phyloP scores from a whole-genome alignment of 1,140 invertebrate species.

The Ceratosolen fusciceps region DNA sequence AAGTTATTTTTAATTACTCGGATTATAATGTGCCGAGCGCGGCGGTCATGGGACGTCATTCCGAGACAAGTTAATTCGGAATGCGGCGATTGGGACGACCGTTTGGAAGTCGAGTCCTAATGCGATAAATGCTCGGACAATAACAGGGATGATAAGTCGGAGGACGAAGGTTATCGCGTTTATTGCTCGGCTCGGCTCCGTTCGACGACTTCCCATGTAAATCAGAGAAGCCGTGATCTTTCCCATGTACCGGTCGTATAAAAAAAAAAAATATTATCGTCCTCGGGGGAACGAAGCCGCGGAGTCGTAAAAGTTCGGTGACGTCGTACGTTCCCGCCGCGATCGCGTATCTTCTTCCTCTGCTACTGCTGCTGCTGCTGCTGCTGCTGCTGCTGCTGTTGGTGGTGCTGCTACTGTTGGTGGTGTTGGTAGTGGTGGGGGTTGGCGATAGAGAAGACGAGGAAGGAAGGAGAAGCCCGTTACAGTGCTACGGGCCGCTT shows the following conservation, averaged over 20 bases:
- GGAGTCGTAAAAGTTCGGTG: conserved; percentile 15
- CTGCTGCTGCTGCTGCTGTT: too few species aligned
- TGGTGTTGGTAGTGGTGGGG: too few species aligned
- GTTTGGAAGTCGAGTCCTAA: too few species aligned
- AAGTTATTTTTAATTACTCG: background rate
- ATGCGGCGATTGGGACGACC: too few species aligned
- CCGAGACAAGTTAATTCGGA: too few species aligned
- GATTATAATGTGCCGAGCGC: background rate
- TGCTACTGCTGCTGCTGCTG: too few species aligned
- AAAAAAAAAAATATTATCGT: conserved; percentile 37
- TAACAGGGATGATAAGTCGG: too few species aligned
- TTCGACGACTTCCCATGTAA: conserved; percentile 11
- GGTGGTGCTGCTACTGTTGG: too few species aligned
- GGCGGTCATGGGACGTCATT: too few species aligned
- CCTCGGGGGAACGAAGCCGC: background rate
- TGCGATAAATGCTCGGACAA: too few species aligned
- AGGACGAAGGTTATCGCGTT: background rate
- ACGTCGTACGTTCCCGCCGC: background rate
- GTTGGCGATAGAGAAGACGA: too few species aligned
- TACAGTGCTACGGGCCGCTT: background rate
- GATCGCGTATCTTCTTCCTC: background rate
- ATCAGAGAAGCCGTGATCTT: conserved; percentile 23
- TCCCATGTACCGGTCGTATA: conserved; percentile 1
- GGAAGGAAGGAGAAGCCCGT: background rate
- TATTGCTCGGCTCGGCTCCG: background rate